phyloP scores from a whole-genome alignment of 2,888 invertebrate genomes.

The Pyrocoelia pectoralis region DNA sequence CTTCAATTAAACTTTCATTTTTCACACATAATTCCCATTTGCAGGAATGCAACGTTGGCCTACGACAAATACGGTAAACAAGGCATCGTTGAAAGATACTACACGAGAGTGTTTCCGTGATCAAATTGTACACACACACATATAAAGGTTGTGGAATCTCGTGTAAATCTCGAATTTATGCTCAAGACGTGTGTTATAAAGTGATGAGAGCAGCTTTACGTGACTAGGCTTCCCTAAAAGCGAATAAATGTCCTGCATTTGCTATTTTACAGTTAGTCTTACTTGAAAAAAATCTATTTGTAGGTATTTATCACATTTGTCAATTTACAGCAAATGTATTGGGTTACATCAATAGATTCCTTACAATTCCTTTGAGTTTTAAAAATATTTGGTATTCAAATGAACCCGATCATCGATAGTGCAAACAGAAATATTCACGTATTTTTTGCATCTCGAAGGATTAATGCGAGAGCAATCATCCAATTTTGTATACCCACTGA shows the following conservation, averaged over 20 bases:
- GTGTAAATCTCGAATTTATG: slow-evolving; percentile 32
- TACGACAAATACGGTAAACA: background rate
- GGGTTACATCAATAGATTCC: background rate
- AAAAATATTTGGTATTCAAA: slow-evolving; percentile 3
- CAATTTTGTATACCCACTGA: slow-evolving; percentile 20
- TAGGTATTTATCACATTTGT: background rate
- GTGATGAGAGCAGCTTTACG: slow-evolving; percentile 33
- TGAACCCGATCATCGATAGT: slow-evolving; percentile 13
- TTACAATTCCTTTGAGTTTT: background rate
- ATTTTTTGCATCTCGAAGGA: slow-evolving; percentile 11
- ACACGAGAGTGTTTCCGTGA: slow-evolving; percentile 2
- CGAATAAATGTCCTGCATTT: slow-evolving; percentile 23
- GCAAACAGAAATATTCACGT: slow-evolving; percentile 12
- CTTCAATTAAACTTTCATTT: too few species aligned
- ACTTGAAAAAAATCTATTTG: slow-evolving; percentile 11
- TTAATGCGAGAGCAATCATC: slow-evolving; percentile 22
- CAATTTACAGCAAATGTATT: background rate
- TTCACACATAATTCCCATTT: too few species aligned
- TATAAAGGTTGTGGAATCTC: slow-evolving; percentile 25
- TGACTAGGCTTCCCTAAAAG: slow-evolving; percentile 27
- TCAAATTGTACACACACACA: slow-evolving; percentile 24
- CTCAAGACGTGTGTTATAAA: slow-evolving; percentile 30
- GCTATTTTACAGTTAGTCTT: slow-evolving; percentile 19
- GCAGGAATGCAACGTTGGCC: too few species aligned
- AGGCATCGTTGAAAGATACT: slow-evolving; percentile 17